phyloP scores from a whole-genome alignment of 2,797 vertebrate species.

The Sphenodon punctatus region DNA sequence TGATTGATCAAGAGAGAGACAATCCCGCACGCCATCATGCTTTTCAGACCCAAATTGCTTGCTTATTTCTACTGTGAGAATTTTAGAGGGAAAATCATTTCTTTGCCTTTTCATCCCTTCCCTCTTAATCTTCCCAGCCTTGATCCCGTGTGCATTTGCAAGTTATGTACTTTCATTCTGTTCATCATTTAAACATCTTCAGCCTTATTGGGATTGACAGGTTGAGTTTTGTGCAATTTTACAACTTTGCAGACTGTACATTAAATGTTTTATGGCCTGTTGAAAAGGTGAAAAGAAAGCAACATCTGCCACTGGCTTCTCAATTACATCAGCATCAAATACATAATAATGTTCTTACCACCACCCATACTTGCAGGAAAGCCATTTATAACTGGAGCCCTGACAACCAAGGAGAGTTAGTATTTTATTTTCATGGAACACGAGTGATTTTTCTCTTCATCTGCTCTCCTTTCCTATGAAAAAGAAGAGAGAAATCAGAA shows the following conservation, averaged over 20 bases:
- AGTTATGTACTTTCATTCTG: not conserved
- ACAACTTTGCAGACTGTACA: slow-evolving; percentile 48
- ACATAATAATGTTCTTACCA: slow-evolving; percentile 22
- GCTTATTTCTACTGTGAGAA: not conserved
- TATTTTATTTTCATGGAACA: slow-evolving; percentile 37
- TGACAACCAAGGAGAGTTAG: slow-evolving; percentile 8
- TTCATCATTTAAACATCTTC: slow-evolving; percentile 31
- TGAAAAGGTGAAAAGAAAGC: slow-evolving; percentile 40
- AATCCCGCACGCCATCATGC: too few species aligned
- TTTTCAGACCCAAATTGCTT: too few species aligned
- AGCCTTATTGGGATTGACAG: not conserved
- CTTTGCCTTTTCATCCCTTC: not conserved
- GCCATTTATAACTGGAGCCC: not conserved
- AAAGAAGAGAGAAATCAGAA: slow-evolving; percentile 3
- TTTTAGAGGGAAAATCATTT: not conserved
- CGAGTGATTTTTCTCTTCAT: not conserved
- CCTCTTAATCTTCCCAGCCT: not conserved
- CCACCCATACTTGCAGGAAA: slow-evolving; percentile 21
- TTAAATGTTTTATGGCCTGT: slow-evolving; percentile 21
- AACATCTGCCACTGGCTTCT: slow-evolving; percentile 12
- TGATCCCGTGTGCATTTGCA: not conserved
- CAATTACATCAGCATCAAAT: slow-evolving; percentile 46
- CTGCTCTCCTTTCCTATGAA: not conserved
- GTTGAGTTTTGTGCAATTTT: slow-evolving; percentile 42
- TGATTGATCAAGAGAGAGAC: too few species aligned